Conservation (phyloP, 1,140 invertebrate genomes). For the Drosophila nebulosa region DNA sequence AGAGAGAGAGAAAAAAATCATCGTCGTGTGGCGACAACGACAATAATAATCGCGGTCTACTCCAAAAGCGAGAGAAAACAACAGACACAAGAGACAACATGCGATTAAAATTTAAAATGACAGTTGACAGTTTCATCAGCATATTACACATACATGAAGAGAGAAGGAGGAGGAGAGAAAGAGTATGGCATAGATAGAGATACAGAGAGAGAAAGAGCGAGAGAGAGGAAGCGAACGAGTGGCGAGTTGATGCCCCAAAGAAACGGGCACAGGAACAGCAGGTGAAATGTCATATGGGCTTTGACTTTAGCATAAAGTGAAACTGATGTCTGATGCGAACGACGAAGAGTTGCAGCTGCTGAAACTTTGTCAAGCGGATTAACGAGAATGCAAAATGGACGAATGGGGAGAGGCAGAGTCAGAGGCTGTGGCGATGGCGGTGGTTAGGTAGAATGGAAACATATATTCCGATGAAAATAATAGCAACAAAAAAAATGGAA, state of each 20-base stretch:
- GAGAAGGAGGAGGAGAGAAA: constrained; percentile 28
- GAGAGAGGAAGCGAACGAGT: background rate
- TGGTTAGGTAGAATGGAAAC: too few relatives aligned
- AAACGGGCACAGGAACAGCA: constrained; percentile 42
- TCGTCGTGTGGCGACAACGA: background rate
- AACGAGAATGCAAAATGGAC: background rate
- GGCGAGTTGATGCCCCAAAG: background rate
- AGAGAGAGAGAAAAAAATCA: constrained; percentile 3
- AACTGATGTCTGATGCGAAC: constrained; percentile 11
- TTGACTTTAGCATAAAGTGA: constrained; percentile 42
- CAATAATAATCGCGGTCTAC: constrained; percentile 11
- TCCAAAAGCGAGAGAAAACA: constrained; percentile 1
- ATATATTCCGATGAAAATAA: background rate
- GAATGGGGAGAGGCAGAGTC: too few relatives aligned
- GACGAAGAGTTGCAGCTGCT: constrained; percentile 4
- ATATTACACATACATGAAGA: constrained; percentile 29
- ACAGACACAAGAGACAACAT: constrained; percentile 21
- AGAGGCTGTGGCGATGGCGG: too few relatives aligned
- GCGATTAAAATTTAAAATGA: constrained; percentile 59
- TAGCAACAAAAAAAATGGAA: background rate
- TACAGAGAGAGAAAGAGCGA: background rate
- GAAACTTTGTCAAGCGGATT: constrained; percentile 9
- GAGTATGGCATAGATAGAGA: background rate
- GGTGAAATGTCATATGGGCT: constrained; percentile 51
- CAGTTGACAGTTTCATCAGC: constrained; percentile 59